These are phyloP conservation scores for Ophion ellenae DNA, from an alignment of 2,888 invertebrate genomes.

Conservation along the genomic window DNA sequence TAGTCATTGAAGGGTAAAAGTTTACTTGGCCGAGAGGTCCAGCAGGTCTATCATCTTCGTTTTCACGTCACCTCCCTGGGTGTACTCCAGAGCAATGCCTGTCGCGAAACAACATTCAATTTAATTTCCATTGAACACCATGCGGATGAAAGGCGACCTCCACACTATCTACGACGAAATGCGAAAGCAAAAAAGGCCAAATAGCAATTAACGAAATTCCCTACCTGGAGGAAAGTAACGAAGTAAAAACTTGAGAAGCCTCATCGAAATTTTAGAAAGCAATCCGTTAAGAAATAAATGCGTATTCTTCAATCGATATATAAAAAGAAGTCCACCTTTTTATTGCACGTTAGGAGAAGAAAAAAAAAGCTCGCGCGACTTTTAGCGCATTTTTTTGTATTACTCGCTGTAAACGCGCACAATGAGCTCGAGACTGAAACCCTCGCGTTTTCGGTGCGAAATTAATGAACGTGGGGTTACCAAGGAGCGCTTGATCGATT, in stretches of 20 bases:
- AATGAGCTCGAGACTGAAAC: constrained; percentile 22
- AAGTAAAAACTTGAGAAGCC: constrained; percentile 88
- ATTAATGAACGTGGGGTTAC: constrained; percentile 64
- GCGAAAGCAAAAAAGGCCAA: background rate
- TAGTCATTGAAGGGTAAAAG: background rate
- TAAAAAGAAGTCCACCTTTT: background rate
- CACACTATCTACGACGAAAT: background rate
- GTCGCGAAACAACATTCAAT: background rate
- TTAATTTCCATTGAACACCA: background rate
- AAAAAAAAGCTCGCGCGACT: too few species aligned
- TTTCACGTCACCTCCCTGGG: constrained; percentile 85
- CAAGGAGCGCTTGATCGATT: constrained; percentile 76
- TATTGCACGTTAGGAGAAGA: too few species aligned
- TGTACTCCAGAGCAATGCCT: constrained; percentile 88
- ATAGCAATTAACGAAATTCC: constrained; percentile 19
- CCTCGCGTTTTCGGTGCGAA: constrained; percentile 3
- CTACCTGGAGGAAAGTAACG: constrained; percentile 90
- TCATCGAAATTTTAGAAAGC: constrained; percentile 84
- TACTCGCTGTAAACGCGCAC: too few species aligned
- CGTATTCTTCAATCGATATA: background rate
- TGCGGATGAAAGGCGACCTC: background rate
- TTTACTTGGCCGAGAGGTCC: constrained; percentile 87
- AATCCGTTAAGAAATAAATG: background rate
- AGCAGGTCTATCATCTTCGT: constrained; percentile 88
- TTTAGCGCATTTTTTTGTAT: too few species aligned